phyloP scores from a whole-genome alignment of 2,888 invertebrate species.

The Idaea aversata region DNA sequence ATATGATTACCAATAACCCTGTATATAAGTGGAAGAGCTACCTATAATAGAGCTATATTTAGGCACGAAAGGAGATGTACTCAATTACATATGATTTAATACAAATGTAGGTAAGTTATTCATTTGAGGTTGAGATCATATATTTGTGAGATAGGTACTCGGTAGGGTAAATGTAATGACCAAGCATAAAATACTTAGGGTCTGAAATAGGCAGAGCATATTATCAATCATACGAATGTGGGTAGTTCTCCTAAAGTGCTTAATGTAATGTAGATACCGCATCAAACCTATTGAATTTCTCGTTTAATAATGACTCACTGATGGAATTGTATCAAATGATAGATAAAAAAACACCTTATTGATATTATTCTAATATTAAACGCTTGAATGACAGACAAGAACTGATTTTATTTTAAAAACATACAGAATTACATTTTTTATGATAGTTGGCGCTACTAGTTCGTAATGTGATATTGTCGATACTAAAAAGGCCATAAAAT shows the following conservation, averaged over 20 bases:
- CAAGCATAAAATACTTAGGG: conserved; percentile 23
- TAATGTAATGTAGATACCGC: conserved; percentile 19
- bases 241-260: conserved; percentile 28
- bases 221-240: conserved; percentile 33
- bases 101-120: conserved; percentile 1
- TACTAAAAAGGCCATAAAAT: no score
- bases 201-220: conserved; percentile 17
- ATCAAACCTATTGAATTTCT: not conserved
- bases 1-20: no score
- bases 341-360: no score
- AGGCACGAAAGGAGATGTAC: not conserved
- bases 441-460: no score
- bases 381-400: no score
- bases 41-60: no score
- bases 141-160: conserved; percentile 6
- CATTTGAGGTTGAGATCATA: conserved; percentile 1
- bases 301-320: not conserved
- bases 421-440: no score
- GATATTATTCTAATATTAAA: no score
- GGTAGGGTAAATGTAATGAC: conserved; percentile 19
- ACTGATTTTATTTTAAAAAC: no score
- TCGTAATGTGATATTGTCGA: no score
- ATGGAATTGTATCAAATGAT: not conserved
- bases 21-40: no score
- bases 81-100: not conserved